Evolutionary conservation across 2,797 vertebrate species (phyloP).

Genomic region (Helarctos malayanus): DNA sequence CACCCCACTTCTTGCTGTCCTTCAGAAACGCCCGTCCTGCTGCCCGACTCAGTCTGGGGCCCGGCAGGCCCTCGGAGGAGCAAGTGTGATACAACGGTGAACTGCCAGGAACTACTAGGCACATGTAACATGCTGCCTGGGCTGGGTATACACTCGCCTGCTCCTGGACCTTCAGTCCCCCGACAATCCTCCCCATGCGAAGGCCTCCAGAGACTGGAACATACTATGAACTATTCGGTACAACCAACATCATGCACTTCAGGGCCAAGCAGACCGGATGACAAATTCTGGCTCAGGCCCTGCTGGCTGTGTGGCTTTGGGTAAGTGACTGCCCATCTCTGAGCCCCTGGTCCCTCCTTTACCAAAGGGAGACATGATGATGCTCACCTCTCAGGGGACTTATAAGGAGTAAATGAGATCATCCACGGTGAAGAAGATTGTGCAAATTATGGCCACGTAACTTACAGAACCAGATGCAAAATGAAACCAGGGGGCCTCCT

Average conservation of each 20-base stretch:
- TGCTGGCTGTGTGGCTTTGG: not conserved
- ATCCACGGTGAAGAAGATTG: rapidly evolving
- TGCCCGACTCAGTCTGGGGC: not conserved
- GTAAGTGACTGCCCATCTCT: not conserved
- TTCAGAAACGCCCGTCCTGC: not conserved
- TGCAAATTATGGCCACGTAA: not conserved
- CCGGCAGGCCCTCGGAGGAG: not conserved
- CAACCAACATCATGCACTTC: not conserved
- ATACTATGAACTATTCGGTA: not conserved
- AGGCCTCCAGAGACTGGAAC: not conserved
- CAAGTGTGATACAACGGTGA: not conserved
- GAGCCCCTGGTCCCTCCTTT: not conserved
- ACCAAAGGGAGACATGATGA: not conserved
- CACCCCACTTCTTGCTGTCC: not conserved
- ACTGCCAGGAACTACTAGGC: not conserved
- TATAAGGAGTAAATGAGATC: not conserved
- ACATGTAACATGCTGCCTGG: rapidly evolving
- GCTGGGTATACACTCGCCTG: not conserved
- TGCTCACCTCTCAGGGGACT: rapidly evolving
- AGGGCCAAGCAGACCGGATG: not conserved
- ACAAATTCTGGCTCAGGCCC: not conserved
- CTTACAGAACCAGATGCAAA: not conserved
- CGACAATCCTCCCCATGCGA: rapidly evolving
- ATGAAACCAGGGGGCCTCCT: not conserved
- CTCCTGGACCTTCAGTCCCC: not conserved